Percentiles rank a stretch among this genome's conserved stretches.
These are phyloP conservation scores for Phalera bucephala DNA, from an alignment of 2,888 invertebrate genomes.

Conservation along the genomic window DNA sequence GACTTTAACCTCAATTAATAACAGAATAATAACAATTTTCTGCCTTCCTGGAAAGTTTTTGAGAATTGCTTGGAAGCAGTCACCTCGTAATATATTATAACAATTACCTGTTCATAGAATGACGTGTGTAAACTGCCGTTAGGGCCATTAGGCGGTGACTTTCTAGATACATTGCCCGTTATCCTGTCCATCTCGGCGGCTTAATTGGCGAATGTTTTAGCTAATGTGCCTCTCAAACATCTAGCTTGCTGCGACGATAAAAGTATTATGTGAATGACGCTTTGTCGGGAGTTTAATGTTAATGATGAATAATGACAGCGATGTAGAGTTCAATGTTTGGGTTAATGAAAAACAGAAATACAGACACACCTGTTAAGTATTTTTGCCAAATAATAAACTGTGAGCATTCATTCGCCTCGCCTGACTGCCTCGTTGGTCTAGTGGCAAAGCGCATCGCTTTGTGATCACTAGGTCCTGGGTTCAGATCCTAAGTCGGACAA, in stretches of 20 bases:
- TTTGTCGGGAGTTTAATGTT: not conserved
- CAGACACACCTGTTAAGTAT: no score
- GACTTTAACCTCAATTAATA: no score
- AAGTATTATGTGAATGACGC: not conserved
- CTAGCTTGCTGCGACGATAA: not conserved
- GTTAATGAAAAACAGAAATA: no score
- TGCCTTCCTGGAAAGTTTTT: slow-evolving; percentile 11
- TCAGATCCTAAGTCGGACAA: no score
- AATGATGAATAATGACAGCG: not conserved
- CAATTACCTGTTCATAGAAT: slow-evolving; percentile 29
- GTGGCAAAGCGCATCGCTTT: no score
- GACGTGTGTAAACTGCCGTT: slow-evolving; percentile 28
- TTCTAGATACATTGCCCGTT: slow-evolving; percentile 50
- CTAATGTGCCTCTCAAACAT: slow-evolving; percentile 35
- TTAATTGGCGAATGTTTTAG: slow-evolving; percentile 52
- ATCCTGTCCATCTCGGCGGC: slow-evolving; percentile 44
- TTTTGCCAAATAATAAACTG: no score
- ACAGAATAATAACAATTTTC: not conserved
- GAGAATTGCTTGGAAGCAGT: not conserved
- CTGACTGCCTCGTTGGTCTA: no score
- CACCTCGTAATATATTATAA: slow-evolving; percentile 29
- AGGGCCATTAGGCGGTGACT: slow-evolving; percentile 49
- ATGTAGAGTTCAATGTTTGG: not conserved
- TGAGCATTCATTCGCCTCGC: no score
- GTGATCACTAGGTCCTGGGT: no score